Evolutionary conservation across 2,113 vertebrate genomes (phyloP).

Genomic region (Hemibagrus wyckioides): DNA sequence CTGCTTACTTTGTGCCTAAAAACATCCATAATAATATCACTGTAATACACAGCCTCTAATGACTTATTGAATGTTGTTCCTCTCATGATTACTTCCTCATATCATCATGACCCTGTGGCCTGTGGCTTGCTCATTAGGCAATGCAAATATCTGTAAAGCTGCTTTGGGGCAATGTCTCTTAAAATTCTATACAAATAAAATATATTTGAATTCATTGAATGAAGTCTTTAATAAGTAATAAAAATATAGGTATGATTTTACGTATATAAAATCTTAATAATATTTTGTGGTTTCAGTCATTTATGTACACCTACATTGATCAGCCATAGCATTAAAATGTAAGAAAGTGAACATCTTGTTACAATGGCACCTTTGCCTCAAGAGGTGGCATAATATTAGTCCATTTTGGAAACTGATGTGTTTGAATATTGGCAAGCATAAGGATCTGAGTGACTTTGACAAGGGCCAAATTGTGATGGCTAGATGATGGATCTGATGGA

Average conservation of each 20-base stretch:
- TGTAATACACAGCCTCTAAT: neutral
- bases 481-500: too few relatives aligned
- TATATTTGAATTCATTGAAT: neutral
- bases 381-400: too few relatives aligned
- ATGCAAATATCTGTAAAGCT: neutral
- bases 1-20: neutral
- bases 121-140: neutral
- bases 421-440: too few relatives aligned
- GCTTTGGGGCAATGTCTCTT: neutral
- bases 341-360: too few relatives aligned
- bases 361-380: too few relatives aligned
- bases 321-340: too few relatives aligned
- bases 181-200: neutral
- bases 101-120: neutral
- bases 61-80: neutral
- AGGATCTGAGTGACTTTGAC: too few relatives aligned
- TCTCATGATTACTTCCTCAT: neutral
- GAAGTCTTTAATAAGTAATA: neutral
- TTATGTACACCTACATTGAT: too few relatives aligned
- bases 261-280: too few relatives aligned
- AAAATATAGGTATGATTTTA: neutral
- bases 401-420: too few relatives aligned
- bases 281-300: too few relatives aligned
- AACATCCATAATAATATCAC: neutral
- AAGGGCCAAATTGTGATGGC: too few relatives aligned